Evolutionary conservation across 2,113 vertebrate genomes (phyloP).

Genomic region (Petrocephalus zakoni): DNA sequence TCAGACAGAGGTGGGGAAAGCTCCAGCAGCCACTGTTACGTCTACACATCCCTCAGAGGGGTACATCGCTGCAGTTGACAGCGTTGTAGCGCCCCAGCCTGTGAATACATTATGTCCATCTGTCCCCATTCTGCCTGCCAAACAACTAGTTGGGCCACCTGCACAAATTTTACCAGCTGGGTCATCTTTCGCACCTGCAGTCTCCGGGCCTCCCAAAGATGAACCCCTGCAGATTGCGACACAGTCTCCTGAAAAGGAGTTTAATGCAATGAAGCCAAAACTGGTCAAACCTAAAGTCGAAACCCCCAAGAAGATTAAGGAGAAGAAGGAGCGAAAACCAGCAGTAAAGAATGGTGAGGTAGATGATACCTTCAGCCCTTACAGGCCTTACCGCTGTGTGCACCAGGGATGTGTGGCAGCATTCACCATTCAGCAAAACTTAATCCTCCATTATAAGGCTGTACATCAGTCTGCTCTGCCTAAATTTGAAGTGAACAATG

Average conservation of each 20-base stretch:
- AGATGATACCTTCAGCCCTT: slow-evolving; percentile 65
- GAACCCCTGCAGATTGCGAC: slow-evolving; percentile 17
- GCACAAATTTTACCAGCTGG: slow-evolving; percentile 15
- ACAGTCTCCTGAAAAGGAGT: slow-evolving; percentile 21
- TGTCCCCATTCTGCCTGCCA: not conserved
- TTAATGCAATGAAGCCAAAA: slow-evolving; percentile 30
- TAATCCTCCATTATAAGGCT: slow-evolving; percentile 92
- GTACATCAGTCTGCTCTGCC: slow-evolving; percentile 86
- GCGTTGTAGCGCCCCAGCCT: slow-evolving; percentile 19
- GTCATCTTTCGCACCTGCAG: not conserved
- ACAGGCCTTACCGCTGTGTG: slow-evolving; percentile 85
- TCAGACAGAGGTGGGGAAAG: not conserved
- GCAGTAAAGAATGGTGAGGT: slow-evolving; percentile 57
- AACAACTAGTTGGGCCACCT: not conserved
- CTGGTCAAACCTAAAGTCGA: slow-evolving; percentile 34
- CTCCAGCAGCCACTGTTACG: not conserved
- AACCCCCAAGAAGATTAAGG: slow-evolving; percentile 62
- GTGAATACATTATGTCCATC: slow-evolving; percentile 26
- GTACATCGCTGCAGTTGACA: slow-evolving; percentile 9
- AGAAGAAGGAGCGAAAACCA: slow-evolving; percentile 72
- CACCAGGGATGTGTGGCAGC: slow-evolving; percentile 89
- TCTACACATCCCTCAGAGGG: not conserved
- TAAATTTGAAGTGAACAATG: slow-evolving; percentile 65
- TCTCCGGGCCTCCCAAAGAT: not conserved
- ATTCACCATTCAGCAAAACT: slow-evolving; percentile 91